Conservation (phyloP, 2,797 vertebrate species). For the Poecilia velifera region DNA sequence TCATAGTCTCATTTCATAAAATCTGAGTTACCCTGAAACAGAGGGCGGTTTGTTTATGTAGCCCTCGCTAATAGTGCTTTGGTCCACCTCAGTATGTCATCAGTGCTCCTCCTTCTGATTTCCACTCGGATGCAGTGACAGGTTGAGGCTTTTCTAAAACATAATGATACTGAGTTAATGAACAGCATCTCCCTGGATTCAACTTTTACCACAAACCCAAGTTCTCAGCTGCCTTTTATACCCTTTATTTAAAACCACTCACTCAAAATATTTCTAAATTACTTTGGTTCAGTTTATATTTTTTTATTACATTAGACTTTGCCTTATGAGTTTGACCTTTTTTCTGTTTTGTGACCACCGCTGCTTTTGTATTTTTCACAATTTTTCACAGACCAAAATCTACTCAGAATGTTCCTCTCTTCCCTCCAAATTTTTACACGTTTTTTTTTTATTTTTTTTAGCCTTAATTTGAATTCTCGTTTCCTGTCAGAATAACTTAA, state of each 20-base stretch:
- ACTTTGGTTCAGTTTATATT: not conserved
- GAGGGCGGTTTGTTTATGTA: slow-evolving; percentile 40
- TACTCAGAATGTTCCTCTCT: slow-evolving; percentile 38
- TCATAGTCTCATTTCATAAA: slow-evolving; percentile 36
- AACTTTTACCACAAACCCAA: slow-evolving; percentile 18
- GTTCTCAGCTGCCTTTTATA: slow-evolving; percentile 46
- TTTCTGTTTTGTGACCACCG: slow-evolving; percentile 19
- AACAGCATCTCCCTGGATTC: slow-evolving; percentile 22
- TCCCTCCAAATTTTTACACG: slow-evolving; percentile 16
- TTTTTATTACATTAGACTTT: slow-evolving; percentile 17
- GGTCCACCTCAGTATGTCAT: slow-evolving; percentile 36
- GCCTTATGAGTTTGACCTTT: slow-evolving; percentile 22
- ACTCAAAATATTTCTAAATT: slow-evolving; percentile 25
- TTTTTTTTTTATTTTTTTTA: slow-evolving; percentile 1
- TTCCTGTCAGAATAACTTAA: slow-evolving; percentile 24
- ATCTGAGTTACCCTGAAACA: slow-evolving; percentile 16
- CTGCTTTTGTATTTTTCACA: not conserved
- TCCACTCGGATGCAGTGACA: slow-evolving; percentile 20
- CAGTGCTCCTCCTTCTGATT: slow-evolving; percentile 28
- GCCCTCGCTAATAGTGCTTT: slow-evolving; percentile 40
- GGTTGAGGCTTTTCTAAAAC: slow-evolving; percentile 12
- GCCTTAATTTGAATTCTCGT: slow-evolving; percentile 49
- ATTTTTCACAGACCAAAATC: slow-evolving; percentile 27
- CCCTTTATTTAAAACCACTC: slow-evolving; percentile 42
- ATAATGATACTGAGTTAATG: not conserved